Evolutionary conservation across 2,888 invertebrate species (phyloP).

Genomic region (Noctua pronuba): DNA sequence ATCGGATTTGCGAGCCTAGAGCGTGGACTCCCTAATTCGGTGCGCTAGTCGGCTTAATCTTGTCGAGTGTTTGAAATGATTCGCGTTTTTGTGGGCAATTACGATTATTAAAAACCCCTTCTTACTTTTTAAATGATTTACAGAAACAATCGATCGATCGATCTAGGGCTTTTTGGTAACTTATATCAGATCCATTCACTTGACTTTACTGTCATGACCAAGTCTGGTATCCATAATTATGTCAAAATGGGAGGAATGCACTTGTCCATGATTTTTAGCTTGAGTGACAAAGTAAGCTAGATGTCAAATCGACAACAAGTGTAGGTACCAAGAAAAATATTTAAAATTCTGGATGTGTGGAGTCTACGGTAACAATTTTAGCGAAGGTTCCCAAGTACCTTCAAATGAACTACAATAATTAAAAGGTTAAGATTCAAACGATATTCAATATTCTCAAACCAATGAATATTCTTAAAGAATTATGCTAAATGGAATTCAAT

Average conservation of each 20-base stretch:
- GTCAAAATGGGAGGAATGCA: too few relatives aligned
- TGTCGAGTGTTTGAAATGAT: conserved; percentile 26
- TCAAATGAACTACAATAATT: conserved; percentile 14
- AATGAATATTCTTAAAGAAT: conserved; percentile 55
- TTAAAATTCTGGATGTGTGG: background rate
- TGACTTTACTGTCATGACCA: too few relatives aligned
- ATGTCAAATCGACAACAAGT: background rate
- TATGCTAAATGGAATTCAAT: conserved; percentile 52
- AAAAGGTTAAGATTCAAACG: conserved; percentile 38
- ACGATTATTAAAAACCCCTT: background rate
- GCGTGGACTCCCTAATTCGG: conserved; percentile 44
- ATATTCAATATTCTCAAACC: conserved; percentile 43
- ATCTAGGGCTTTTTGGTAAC: too few relatives aligned
- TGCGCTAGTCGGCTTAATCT: conserved; percentile 40
- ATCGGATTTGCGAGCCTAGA: conserved; percentile 57
- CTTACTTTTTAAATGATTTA: background rate
- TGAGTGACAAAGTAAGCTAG: too few relatives aligned
- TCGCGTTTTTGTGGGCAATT: conserved; percentile 1
- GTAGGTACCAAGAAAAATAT: background rate
- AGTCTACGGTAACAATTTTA: background rate
- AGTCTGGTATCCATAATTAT: too few relatives aligned
- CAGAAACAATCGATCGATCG: too few relatives aligned
- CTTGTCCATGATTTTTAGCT: too few relatives aligned
- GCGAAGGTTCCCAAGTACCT: background rate
- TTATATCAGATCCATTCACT: too few relatives aligned